Conservation (phyloP, 2,797 vertebrate genomes). For the Malurus leucopterus region DNA sequence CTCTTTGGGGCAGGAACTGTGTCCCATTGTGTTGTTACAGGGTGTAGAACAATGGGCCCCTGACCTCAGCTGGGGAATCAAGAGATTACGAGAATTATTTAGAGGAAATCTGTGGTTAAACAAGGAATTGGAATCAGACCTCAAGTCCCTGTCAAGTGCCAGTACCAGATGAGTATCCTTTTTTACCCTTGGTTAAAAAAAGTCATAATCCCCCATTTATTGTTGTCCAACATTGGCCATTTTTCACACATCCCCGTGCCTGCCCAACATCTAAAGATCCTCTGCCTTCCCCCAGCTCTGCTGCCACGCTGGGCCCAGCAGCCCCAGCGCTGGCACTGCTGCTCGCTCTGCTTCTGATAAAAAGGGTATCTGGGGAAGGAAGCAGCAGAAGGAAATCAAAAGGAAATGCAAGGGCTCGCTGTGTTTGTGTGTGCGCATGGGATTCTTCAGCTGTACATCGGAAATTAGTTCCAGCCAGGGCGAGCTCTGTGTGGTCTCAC, state of each 20-base stretch:
- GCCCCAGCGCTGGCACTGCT: background rate
- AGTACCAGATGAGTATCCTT: constrained; percentile 62
- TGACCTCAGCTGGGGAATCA: constrained; percentile 61
- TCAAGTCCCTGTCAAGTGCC: constrained; percentile 54
- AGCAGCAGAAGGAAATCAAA: constrained; percentile 51
- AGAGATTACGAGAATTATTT: constrained; percentile 67
- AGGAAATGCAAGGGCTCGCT: constrained; percentile 43
- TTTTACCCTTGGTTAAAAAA: constrained; percentile 31
- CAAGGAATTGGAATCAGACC: constrained; percentile 65
- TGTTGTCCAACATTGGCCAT: constrained; percentile 43
- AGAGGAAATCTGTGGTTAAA: constrained; percentile 65
- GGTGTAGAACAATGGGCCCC: constrained; percentile 65
- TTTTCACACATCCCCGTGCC: constrained; percentile 33
- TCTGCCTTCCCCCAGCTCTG: background rate
- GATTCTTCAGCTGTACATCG: constrained; percentile 61
- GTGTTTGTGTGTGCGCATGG: constrained; percentile 45
- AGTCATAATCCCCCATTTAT: constrained; percentile 19
- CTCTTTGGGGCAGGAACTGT: constrained; percentile 65
- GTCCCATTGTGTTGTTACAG: constrained; percentile 65
- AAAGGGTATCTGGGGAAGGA: constrained; percentile 46
- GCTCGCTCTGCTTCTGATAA: constrained; percentile 49
- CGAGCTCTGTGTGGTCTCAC: constrained; percentile 66
- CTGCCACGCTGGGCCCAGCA: background rate
- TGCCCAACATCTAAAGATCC: constrained; percentile 35
- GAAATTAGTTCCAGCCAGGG: constrained; percentile 62